A percentile compares a stretch with the other conserved stretches of the same genome.
Evolutionary conservation across 1,140 invertebrate species (phyloP).

Genomic region (Phenacoccus solenopsis): DNA sequence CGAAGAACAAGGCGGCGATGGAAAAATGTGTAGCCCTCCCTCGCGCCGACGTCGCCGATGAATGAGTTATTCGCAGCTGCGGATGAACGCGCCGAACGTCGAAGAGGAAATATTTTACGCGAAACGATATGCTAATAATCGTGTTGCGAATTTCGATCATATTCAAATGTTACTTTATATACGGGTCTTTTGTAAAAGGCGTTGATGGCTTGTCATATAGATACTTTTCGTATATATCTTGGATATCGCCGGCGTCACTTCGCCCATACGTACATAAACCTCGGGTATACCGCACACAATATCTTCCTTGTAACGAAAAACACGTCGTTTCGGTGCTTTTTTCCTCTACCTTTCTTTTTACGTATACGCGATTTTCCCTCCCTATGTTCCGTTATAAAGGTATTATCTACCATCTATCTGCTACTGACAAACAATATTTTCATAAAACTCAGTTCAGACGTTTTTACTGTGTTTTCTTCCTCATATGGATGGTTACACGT

Average conservation of each 20-base stretch:
- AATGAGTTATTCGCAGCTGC: not conserved
- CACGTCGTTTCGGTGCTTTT: not conserved
- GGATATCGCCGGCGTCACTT: too few species aligned
- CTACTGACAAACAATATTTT: not conserved
- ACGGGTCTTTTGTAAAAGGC: not conserved
- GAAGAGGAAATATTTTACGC: not conserved
- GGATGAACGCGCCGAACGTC: not conserved
- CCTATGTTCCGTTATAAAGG: too few species aligned
- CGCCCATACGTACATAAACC: too few species aligned
- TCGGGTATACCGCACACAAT: not conserved
- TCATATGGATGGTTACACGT: too few species aligned
- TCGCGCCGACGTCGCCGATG: too few species aligned
- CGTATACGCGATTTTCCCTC: too few species aligned
- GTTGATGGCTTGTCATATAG: conserved; percentile 1
- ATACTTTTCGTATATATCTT: not conserved
- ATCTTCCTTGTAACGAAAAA: not conserved
- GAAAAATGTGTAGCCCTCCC: too few species aligned
- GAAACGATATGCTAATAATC: not conserved
- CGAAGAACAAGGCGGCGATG: not conserved
- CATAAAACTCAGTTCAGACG: not conserved
- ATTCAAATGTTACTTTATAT: not conserved
- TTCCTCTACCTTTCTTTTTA: too few species aligned
- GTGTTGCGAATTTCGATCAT: not conserved
- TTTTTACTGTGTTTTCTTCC: too few species aligned
- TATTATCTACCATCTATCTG: not conserved